Evolutionary conservation across 2,797 vertebrate species (phyloP).

Genomic region (Halcyon badia): DNA sequence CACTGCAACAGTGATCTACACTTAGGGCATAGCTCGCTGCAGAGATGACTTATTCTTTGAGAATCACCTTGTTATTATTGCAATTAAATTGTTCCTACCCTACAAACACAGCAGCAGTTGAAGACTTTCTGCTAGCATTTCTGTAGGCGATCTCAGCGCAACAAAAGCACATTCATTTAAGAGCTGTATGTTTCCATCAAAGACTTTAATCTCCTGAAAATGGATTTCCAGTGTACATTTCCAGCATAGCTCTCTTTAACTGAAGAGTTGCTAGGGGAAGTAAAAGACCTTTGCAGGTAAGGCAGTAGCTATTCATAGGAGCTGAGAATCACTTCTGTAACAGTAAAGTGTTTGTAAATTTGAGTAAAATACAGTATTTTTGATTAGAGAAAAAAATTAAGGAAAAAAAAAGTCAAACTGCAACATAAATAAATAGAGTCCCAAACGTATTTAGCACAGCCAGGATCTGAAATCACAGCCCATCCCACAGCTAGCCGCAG

Average conservation of each 20-base stretch:
- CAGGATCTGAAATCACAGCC: not conserved
- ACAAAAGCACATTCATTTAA: conserved; percentile 11
- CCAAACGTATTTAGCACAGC: not conserved
- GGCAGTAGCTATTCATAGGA: not conserved
- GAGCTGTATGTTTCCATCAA: not conserved
- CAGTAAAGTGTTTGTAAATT: not conserved
- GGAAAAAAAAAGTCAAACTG: not conserved
- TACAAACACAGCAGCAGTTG: not conserved
- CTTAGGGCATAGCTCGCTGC: not conserved
- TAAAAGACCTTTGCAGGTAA: not conserved
- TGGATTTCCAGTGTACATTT: not conserved
- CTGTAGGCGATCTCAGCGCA: not conserved
- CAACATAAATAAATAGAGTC: not conserved
- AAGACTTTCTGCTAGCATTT: conserved; percentile 4
- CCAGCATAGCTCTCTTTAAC: not conserved
- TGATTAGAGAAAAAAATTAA: not conserved
- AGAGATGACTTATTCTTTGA: conserved; percentile 25
- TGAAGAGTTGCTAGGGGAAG: not conserved
- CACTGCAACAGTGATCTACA: not conserved
- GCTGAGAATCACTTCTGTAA: not conserved
- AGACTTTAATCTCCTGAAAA: conserved; percentile 27
- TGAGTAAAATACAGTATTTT: not conserved
- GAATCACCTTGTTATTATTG: conserved; percentile 32
- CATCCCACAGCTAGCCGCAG: not conserved
- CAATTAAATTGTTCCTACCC: conserved; percentile 53